Evolutionary conservation across 2,113 vertebrate genomes (phyloP).

Genomic region (Cephalophus harveyi): DNA sequence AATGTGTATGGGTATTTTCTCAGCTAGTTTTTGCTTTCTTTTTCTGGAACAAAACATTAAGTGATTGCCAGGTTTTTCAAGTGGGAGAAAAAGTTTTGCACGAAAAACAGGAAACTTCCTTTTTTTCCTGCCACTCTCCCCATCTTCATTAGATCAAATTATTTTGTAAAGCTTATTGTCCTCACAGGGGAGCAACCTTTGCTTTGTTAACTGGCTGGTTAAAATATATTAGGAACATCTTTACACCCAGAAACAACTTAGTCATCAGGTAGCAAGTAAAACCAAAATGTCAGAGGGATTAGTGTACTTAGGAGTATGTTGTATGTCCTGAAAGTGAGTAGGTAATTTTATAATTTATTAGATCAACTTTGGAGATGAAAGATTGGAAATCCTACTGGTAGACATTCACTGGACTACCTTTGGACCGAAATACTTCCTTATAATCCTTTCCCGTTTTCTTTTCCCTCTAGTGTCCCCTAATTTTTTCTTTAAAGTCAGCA

Average conservation of each 20-base stretch:
- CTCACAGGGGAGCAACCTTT: slow-evolving; percentile 13
- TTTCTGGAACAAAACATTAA: slow-evolving; percentile 57
- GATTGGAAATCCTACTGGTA: not conserved
- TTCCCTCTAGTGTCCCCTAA: not conserved
- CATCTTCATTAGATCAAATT: slow-evolving; percentile 48
- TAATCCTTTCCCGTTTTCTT: slow-evolving; percentile 21
- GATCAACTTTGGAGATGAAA: not conserved
- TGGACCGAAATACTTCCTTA: not conserved
- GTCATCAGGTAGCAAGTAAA: slow-evolving; percentile 44
- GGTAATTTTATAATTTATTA: slow-evolving; percentile 39
- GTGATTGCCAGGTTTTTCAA: slow-evolving; percentile 36
- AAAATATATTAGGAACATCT: slow-evolving; percentile 55
- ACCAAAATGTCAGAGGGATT: not conserved
- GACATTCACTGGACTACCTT: not conserved
- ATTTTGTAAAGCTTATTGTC: slow-evolving; percentile 27
- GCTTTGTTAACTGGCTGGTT: slow-evolving; percentile 47
- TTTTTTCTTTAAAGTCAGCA: slow-evolving; percentile 36
- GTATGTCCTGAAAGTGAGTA: not conserved
- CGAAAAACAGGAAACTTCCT: not conserved
- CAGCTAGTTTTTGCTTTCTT: slow-evolving; percentile 63
- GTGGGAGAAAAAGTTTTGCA: slow-evolving; percentile 43
- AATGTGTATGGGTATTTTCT: slow-evolving; percentile 21
- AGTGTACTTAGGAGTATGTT: not conserved
- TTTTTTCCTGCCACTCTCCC: not conserved
- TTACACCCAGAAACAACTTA: slow-evolving; percentile 41